Base-by-base conservation (phyloP, 2,888 invertebrate species). In the Actias luna region DNA sequence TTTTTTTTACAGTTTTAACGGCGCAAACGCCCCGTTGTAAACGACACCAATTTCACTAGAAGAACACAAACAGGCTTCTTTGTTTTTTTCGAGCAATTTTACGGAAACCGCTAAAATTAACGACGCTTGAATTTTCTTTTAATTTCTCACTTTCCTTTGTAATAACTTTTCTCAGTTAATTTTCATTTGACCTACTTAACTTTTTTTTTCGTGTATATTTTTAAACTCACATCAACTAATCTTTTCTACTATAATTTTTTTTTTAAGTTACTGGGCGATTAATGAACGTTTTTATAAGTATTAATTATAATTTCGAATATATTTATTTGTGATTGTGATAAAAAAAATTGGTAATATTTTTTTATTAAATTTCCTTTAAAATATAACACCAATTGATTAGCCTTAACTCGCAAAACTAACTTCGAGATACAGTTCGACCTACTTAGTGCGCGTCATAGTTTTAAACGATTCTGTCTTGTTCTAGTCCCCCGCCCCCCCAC, bases 1-100 rank as follows among this genome's bases (percentile, higher is more conserved):
- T 90, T 84, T 84, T n/a, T n/a, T 90, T 89, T 89, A 91, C 89
- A 90, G 89, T 89, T 91, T 86, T 89, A 92, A 91, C 91, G 91
- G 88, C 83, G 84, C 80, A 71, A 73, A 76, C 81, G 78, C 71
- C 73, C 74, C 76, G 74, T 70, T 64, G 68, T 67, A 61, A 63
- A 75, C 76, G 78, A 81, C 84, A 80, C 76, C 64, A 71, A 73
- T 78, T 76, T 78, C 78, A 77, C 68, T 64, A 70, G 72, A n/a
- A n/a, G n/a, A n/a, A n/a, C n/a, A n/a, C n/a, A n/a, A 73, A 64
- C 69, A 67, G 64, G 63, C 77, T 76, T 78, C 78, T 80, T 84
- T 84, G 81, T 83, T 81, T n/a, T n/a, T n/a, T 78, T 76, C 62
- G 36, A 50, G 35, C 42, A 46, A 60, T 60, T 63, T 60, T 61